phyloP scores from a whole-genome alignment of 2,888 invertebrate genomes.

The Phasia obesa region DNA sequence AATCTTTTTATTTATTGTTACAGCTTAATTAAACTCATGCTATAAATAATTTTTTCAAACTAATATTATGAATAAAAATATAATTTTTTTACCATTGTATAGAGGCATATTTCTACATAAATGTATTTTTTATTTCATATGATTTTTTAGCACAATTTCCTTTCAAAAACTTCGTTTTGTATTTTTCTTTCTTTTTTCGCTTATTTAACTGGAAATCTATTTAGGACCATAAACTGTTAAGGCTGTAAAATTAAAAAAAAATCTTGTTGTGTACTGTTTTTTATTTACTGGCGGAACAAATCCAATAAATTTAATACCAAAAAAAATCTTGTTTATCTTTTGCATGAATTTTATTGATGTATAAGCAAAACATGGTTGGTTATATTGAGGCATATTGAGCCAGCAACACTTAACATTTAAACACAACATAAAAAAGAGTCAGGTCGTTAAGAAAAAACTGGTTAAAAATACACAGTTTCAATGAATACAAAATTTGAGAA shows the following conservation, averaged over 20 bases:
- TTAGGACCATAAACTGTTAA: slow-evolving; percentile 45
- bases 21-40: background rate
- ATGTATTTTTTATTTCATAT: slow-evolving; percentile 11
- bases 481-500: slow-evolving; percentile 37
- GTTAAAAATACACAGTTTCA: slow-evolving; percentile 40
- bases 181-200: slow-evolving; percentile 11
- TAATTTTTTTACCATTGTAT: background rate
- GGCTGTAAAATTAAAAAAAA: no score
- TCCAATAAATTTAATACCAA: no score
- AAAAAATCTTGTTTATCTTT: slow-evolving; percentile 49
- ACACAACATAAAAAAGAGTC: background rate
- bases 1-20: background rate
- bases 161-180: slow-evolving; percentile 40
- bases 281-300: no score
- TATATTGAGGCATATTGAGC: slow-evolving; percentile 7
- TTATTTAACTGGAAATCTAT: slow-evolving; percentile 56
- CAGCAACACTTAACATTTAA: slow-evolving; percentile 45
- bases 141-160: slow-evolving; percentile 51
- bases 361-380: slow-evolving; percentile 12
- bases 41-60: background rate
- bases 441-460: slow-evolving; percentile 35
- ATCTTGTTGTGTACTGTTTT: no score
- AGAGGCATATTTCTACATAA: background rate
- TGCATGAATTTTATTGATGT: slow-evolving; percentile 9
- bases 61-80: no score